Conservation (phyloP, 2,797 vertebrate species). For the Xenentodon cancila region DNA sequence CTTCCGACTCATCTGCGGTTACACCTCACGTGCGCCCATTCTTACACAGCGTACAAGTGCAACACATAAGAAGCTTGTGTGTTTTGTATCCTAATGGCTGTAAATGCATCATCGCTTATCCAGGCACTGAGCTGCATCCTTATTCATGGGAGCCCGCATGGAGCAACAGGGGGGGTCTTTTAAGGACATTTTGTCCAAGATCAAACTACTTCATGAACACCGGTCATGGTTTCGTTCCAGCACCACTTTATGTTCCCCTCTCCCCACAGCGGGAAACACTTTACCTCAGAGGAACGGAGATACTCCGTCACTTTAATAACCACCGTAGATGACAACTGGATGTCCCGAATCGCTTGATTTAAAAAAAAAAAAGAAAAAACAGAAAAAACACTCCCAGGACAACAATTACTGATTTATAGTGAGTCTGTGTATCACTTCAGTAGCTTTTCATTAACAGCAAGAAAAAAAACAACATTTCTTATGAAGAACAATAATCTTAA, state of each 20-base stretch:
- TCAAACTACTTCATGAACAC: not conserved
- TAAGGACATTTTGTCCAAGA: constrained; percentile 27
- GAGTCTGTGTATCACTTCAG: too few species aligned
- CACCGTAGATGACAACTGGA: constrained; percentile 14
- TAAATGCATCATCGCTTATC: constrained; percentile 22
- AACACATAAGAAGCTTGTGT: not conserved
- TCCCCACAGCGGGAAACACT: constrained; percentile 40
- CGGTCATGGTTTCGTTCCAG: not conserved
- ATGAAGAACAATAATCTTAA: too few species aligned
- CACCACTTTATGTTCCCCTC: constrained; percentile 43
- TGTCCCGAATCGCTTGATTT: too few species aligned
- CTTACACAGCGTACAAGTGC: not conserved
- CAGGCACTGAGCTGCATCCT: constrained; percentile 35
- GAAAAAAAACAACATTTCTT: too few species aligned
- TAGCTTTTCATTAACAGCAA: too few species aligned
- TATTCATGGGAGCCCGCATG: constrained; percentile 51
- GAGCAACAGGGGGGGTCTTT: constrained; percentile 31
- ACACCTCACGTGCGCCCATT: constrained; percentile 12
- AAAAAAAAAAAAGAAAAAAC: not conserved
- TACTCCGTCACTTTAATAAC: constrained; percentile 30
- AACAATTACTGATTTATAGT: not conserved
- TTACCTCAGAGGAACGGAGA: constrained; percentile 40
- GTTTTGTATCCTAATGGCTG: constrained; percentile 8
- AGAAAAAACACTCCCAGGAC: constrained; percentile 14
- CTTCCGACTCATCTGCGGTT: constrained; percentile 14